Evolutionary conservation across 2,888 invertebrate species (phyloP), one percentile per base, ranked within the genome.

Genomic region (Muscina levida): DNA sequence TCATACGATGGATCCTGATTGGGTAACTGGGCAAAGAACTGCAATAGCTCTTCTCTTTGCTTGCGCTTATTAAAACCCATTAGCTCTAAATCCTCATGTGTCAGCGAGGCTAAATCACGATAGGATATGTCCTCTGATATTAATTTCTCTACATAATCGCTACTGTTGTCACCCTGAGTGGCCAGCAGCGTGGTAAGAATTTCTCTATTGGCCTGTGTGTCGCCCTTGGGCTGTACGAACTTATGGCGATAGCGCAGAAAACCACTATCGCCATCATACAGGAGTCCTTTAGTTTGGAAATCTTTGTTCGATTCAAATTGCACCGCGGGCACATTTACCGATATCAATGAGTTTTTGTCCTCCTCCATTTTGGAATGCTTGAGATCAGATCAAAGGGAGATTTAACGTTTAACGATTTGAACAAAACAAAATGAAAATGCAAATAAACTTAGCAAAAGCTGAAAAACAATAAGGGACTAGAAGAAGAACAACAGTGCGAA

Each of bases 1-100:
- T 86, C 81, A 39, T 87, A 88, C 31, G 87, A 86, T 4, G 85
- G 85, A 76, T 88, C 85, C 77, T 90, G 90, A 71, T 87, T 89
- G 10, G 89, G 88, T 66, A 90, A 72, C 2, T 82, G 70, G 0
- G 81, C 75, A 46, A 90, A 89, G 59, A 87, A 84, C 0, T 83
- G 75, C 0, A 90, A 44, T 10, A 90, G 82, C 5, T 87, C 86
- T 0, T 78, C 71, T 19, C 87, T 86, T 15, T 88, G 85, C 0
- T 83, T 77, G 0, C 13, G n/a, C 5, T 84, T 57, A 1, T 73
- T 82, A 42, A 89, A 86, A 0, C 90, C 90, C 70, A 90, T 85
- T 13, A 87, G 17, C 39, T 86, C 72, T 2, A 90, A 79, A 72
- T 90, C 90, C 19, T 84, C 83, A 6, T 83, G 72, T 1, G 85